Evolutionary conservation across 2,113 vertebrate genomes (phyloP).

Genomic region (Callopanchax toddi): DNA sequence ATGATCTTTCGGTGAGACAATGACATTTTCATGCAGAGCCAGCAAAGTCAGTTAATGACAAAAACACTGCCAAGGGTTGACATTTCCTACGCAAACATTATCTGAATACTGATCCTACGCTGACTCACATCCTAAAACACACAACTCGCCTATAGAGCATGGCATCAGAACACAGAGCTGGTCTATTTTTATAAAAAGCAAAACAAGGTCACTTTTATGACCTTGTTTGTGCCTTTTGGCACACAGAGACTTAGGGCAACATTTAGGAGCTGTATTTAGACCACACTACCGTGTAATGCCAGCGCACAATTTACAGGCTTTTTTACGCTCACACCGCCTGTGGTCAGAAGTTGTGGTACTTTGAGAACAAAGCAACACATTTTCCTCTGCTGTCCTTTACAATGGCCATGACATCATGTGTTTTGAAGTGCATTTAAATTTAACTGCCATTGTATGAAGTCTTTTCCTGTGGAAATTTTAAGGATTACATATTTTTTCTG

Average conservation of each 20-base stretch:
- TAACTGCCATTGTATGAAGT: constrained; percentile 11
- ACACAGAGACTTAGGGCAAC: constrained; percentile 45
- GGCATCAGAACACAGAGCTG: constrained; percentile 32
- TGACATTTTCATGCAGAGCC: too few relatives aligned
- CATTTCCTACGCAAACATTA: constrained; percentile 44
- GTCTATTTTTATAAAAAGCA: constrained; percentile 53
- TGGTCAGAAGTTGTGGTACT: constrained; percentile 48
- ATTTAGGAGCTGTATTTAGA: constrained; percentile 62
- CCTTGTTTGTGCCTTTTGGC: constrained; percentile 65
- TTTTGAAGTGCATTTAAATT: constrained; percentile 46
- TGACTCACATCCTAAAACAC: constrained; percentile 47
- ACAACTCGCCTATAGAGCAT: constrained; percentile 42
- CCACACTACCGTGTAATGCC: constrained; percentile 41
- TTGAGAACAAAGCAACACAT: constrained; percentile 59
- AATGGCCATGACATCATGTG: constrained; percentile 61
- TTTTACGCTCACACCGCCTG: constrained; percentile 30
- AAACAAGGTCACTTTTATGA: constrained; percentile 63
- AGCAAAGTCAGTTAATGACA: constrained; percentile 19
- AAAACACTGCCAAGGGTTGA: neutral
- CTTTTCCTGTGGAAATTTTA: constrained; percentile 49
- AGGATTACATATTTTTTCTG: too few relatives aligned
- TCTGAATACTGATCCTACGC: constrained; percentile 23
- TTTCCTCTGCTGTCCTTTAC: constrained; percentile 47
- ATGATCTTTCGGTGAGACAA: neutral
- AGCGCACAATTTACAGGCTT: constrained; percentile 3